Base-by-base conservation (phyloP, 1,140 invertebrate species). In the Sesamia nonagrioides region DNA sequence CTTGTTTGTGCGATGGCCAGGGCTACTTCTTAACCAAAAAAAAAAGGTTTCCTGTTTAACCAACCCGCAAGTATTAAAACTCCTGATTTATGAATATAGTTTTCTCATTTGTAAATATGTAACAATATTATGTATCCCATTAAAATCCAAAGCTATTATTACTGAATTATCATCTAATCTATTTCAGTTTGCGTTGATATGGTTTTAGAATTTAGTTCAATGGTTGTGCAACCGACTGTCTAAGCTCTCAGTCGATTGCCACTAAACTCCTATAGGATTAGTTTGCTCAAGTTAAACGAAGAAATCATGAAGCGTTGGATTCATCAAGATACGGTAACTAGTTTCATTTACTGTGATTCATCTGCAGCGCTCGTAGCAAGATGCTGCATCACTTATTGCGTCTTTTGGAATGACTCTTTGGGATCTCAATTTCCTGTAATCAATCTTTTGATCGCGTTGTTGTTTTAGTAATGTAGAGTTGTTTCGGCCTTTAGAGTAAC, bases 211-310 rank as follows among this genome's bases (percentile, higher is more conserved):
- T 50, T 37, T 60, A 66, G 50, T 60, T 42, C 37, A 17, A 52
- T 77, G 54, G 60, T 50, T 60, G 13, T 35, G 45, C 68, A 37
- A 42, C 18, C 18, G 17, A 68, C 17, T 40, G 15, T 33, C 7
- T 8, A 17, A 17, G 27, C 54, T 72, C 60, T 75, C 61, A 78
- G 72, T n/a, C 56, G 21, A 54, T 60, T 82, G 37, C 77, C 61
- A 77, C 79, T 63, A 73, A 79, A 74, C 71, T 73, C 77, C 15
- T 9, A 27, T 50, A 40, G 66, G 76, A 81, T 76, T 81, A 78
- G 79, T 83, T 80, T 60, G 79, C 69, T 11, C 40, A 77, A 79
- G 66, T 79, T 82, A 52, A 82, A 77, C 50, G 68, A 81, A 45
- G 27, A 45, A 66, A 66, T 66, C 33, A 66, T 52, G 42, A 45